Base-by-base conservation (phyloP, 1,140 invertebrate species). In the Camponotus pennsylvanicus region DNA sequence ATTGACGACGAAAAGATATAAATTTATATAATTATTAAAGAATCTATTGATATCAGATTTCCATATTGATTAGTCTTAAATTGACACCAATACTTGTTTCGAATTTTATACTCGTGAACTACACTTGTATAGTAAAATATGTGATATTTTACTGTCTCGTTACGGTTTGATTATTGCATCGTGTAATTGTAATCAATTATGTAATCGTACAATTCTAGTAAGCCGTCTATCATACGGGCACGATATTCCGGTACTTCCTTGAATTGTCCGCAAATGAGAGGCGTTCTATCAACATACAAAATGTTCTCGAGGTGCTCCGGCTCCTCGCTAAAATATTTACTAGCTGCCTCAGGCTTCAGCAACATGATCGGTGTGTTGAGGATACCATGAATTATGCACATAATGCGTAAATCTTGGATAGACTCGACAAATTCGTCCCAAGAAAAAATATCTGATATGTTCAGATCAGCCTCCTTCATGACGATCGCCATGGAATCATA, bases 361-460 rank as follows among this genome's bases (percentile, higher is more conserved):
- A 94, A 45, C 92, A 93, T 93, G 9, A 93, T 91, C 0, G 92
- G 91, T 34, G 84, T 90, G 52, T 94, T 94, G 3, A 94, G 18
- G 0, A 92, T 9, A 3, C 90, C 91, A 37, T 93, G 93, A 5
- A 52, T 79, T 45, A 93, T 91, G 27, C 84, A 92, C 73, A 88
- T 92, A 0, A 64, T 55, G 3, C 83, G 82, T 7, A 94, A 59
- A 3, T 94, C 93, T 0, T 88, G 79, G 21, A 93, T 85, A 1
- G 93, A 93, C 2, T 89, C 80, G 1, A 90, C 27, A 9, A 93
- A 91, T 11, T 92, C 86, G 2, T 89, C 8, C 89, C 91, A 92
- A 0, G 93, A 86, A 34, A 93, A 91, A 0, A 93, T 11, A 0
- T 18, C 76, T 4, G 67, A 59, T 5, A 88, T 71, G 18, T 92